Base-by-base conservation (phyloP, 2,797 vertebrate species). In the Neopelma chrysocephalum region DNA sequence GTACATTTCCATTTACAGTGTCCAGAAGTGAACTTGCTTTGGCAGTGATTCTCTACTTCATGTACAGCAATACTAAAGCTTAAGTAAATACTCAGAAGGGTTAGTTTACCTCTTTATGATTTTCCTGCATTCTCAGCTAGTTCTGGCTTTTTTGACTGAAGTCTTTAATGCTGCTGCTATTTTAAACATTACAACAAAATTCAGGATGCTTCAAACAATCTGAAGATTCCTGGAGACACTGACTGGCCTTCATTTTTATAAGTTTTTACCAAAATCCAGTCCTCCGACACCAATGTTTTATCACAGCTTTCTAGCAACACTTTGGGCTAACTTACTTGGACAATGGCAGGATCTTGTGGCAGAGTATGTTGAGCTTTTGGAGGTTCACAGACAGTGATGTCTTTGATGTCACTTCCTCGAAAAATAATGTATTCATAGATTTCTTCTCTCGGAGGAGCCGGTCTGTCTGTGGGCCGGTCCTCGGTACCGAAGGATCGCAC, bases 341-440 rank as follows among this genome's bases (percentile, higher is more conserved):
- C 98, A 43, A 99, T 99, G 29, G 99, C 99, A 90, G 99, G 99
- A 93, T 99, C 99, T 68, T 98, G 98, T 27, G 99, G 99, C 18
- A 99, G 97, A n/a, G 98, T 97, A 86, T 98, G 98, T 78, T 98
- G 98, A 50, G 98, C 98, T 95, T 98, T 99, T 6, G 98, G 99
- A 87, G 98, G 98, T 87, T 99, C 99, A 94, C 99, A 99, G 43
- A 99, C 98, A 3, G 98, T 98, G 36, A 99, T 99, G 73, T 99
- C 99, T 95, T 99, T 99, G 94, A 99, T 99, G 93, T 99, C 99
- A 90, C 98, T 99, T 65, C 99, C 99, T 57, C 99, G 97, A 96
- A 99, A 99, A 79, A 99, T 99, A 76, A 99, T 99, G 94, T 99
- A 99, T 88, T 99, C 99, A 32, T 99, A 99, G 58, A 99, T 96